These are phyloP conservation scores for Sussaba pulchella DNA, from an alignment of 2,888 invertebrate genomes.

Conservation along the genomic window DNA sequence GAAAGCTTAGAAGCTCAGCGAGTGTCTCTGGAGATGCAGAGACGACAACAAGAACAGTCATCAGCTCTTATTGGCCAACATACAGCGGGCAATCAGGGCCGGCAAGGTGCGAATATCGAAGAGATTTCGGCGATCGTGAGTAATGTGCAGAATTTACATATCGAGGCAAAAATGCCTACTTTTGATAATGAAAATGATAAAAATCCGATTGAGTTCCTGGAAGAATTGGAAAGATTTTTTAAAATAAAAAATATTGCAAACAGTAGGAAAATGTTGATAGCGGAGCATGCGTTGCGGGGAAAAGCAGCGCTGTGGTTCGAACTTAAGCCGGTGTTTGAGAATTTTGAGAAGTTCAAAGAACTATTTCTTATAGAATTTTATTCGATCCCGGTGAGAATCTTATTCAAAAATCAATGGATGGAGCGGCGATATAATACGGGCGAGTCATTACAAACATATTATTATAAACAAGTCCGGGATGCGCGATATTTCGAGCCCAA, in stretches of 20 bases:
- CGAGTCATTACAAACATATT: slow-evolving; percentile 22
- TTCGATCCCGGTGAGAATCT: slow-evolving; percentile 36
- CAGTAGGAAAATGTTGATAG: slow-evolving; percentile 16
- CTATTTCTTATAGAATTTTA: slow-evolving; percentile 28
- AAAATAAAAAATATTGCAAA: slow-evolving; percentile 44
- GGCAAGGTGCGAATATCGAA: not conserved
- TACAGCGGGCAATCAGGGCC: not conserved
- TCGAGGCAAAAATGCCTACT: slow-evolving; percentile 47
- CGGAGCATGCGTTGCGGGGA: slow-evolving; percentile 40
- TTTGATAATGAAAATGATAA: slow-evolving; percentile 41
- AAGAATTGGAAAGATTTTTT: slow-evolving; percentile 57
- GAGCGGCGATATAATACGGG: slow-evolving; percentile 2
- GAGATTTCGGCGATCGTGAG: slow-evolving; percentile 12
- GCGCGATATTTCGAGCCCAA: slow-evolving; percentile 28
- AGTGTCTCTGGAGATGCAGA: not conserved
- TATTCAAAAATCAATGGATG: slow-evolving; percentile 33
- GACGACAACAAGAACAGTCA: slow-evolving; percentile 1
- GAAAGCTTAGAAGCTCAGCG: not conserved
- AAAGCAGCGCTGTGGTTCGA: slow-evolving; percentile 38
- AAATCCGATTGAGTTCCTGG: slow-evolving; percentile 45
- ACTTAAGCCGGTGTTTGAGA: not conserved
- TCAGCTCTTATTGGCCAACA: not conserved
- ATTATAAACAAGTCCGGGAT: slow-evolving; percentile 34
- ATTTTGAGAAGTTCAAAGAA: slow-evolving; percentile 27
- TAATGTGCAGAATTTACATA: slow-evolving; percentile 3